phyloP scores from a whole-genome alignment of 1,140 invertebrate species.

The Kradibia gibbosae region DNA sequence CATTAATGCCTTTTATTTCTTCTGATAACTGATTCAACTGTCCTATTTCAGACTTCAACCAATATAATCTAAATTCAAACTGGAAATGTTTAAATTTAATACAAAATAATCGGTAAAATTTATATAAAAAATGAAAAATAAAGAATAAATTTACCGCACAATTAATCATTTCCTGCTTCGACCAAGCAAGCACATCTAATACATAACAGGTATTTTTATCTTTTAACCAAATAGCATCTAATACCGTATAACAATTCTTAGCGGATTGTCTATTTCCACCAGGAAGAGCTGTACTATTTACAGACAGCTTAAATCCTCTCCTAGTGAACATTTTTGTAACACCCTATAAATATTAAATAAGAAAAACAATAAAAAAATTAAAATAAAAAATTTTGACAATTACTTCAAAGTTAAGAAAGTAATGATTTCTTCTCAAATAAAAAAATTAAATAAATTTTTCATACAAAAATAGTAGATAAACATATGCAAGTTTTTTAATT shows the following conservation, averaged over 20 bases:
- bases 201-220: conserved; percentile 80
- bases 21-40: conserved; percentile 73
- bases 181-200: conserved; percentile 89
- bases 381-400: conserved; percentile 49
- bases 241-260: conserved; percentile 74
- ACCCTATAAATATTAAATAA: conserved; percentile 74
- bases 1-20: conserved; percentile 68
- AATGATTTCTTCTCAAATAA: too few species aligned
- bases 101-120: not conserved
- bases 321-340: conserved; percentile 82
- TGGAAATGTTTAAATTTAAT: conserved; percentile 67
- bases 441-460: conserved; percentile 43
- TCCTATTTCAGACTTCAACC: conserved; percentile 79
- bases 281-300: conserved; percentile 81
- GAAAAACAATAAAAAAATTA: not conserved
- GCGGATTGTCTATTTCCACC: conserved; percentile 76
- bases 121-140: conserved; percentile 2
- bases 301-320: conserved; percentile 76
- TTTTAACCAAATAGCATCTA: conserved; percentile 87
- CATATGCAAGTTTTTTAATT: not conserved
- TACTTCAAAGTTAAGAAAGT: too few species aligned
- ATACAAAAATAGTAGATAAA: conserved; percentile 35
- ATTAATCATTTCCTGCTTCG: conserved; percentile 80
- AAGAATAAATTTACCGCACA: conserved; percentile 79
- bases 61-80: conserved; percentile 85